Conservation (phyloP, 2,797 vertebrate genomes). For the Phylloscopus collybita region DNA sequence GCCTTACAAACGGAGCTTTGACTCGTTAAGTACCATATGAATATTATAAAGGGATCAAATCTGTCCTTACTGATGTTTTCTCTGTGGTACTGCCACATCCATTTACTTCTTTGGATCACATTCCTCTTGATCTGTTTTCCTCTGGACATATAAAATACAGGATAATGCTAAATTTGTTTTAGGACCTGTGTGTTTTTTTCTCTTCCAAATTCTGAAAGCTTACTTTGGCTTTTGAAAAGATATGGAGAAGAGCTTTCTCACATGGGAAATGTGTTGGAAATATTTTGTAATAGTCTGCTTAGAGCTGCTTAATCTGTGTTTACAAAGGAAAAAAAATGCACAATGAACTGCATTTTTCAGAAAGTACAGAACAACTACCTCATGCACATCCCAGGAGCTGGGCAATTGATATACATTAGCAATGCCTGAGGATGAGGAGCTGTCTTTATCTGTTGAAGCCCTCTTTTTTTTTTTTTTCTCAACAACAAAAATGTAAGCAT, state of each 20-base stretch:
- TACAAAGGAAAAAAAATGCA: neutral
- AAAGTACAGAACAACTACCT: neutral
- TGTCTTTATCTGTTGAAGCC: neutral
- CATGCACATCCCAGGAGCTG: neutral
- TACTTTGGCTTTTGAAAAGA: neutral
- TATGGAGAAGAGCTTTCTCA: neutral
- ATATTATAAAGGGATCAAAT: neutral
- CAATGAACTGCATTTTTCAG: neutral
- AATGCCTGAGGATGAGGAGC: neutral
- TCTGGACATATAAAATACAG: neutral
- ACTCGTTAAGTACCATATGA: neutral
- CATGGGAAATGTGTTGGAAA: neutral
- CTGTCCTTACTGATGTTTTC: neutral
- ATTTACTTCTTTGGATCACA: neutral
- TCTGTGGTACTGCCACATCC: neutral
- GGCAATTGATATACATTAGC: neutral
- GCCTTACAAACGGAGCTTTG: neutral
- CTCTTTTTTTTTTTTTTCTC: neutral
- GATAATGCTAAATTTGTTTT: neutral
- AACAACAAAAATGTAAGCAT: constrained; percentile 5
- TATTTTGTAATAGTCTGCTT: neutral
- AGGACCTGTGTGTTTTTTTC: neutral
- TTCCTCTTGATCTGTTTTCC: neutral
- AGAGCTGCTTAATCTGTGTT: neutral
- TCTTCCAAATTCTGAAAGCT: neutral